phyloP scores from a whole-genome alignment of 2,113 vertebrate species.

The Lampris incognitus region DNA sequence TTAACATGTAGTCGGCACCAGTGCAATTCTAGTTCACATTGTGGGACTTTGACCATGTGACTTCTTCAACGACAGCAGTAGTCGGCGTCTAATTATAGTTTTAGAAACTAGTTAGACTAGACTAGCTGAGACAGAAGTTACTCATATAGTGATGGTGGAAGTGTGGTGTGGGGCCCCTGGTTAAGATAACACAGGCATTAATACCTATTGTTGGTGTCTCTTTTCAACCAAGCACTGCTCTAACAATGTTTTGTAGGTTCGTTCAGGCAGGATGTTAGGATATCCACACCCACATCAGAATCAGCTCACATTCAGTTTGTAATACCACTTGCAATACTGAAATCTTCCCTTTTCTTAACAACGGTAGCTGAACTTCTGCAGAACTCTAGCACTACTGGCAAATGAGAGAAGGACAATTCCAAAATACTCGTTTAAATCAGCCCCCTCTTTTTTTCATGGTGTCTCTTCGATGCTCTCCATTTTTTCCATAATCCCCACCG shows the following conservation, averaged over 20 bases:
- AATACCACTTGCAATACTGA: neutral
- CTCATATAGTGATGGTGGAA: neutral
- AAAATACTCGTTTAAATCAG: slow-evolving; percentile 5
- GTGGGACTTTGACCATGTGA: too few species aligned
- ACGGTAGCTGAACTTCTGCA: neutral
- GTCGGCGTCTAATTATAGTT: neutral
- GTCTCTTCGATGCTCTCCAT: too few species aligned
- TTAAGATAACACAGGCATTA: slow-evolving; percentile 8
- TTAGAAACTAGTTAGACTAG: slow-evolving; percentile 24
- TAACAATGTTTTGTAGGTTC: neutral
- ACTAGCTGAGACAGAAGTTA: slow-evolving; percentile 5
- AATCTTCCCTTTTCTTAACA: neutral
- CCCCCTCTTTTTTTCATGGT: neutral
- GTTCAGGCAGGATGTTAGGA: neutral
- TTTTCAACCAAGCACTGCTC: neutral
- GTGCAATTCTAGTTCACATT: too few species aligned
- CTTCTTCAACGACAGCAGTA: neutral
- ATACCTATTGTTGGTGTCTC: neutral
- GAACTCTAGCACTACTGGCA: slow-evolving; percentile 19
- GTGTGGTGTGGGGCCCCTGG: neutral
- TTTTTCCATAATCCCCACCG: too few species aligned
- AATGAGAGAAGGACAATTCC: slow-evolving; percentile 9
- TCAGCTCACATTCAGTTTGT: neutral
- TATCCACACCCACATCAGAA: neutral
- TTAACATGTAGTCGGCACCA: too few species aligned